Conservation (phyloP, 2,797 vertebrate genomes). For the Salarias fasciatus region DNA sequence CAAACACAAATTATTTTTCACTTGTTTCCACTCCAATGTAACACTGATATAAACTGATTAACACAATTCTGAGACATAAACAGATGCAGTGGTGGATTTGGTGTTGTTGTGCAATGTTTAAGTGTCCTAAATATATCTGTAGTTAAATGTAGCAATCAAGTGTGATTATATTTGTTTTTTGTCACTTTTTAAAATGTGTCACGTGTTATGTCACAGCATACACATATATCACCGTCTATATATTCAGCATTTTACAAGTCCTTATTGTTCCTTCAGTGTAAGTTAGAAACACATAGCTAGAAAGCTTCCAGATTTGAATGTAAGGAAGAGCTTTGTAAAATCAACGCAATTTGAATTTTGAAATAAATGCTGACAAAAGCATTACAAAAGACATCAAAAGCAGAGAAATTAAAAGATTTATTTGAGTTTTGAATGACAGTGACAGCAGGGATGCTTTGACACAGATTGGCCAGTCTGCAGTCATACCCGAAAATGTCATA, state of each 20-base stretch:
- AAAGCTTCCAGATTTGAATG: background rate
- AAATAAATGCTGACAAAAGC: background rate
- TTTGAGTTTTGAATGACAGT: background rate
- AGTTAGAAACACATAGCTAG: background rate
- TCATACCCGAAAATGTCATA: slow-evolving; percentile 17
- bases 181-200: slow-evolving; percentile 42
- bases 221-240: slow-evolving; percentile 40
- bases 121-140: slow-evolving; percentile 19
- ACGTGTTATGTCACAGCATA: slow-evolving; percentile 45
- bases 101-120: slow-evolving; percentile 41
- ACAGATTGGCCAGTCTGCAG: slow-evolving; percentile 75
- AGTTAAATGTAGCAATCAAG: slow-evolving; percentile 39
- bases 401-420: background rate
- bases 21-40: slow-evolving; percentile 17
- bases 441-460: slow-evolving; percentile 24
- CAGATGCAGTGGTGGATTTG: slow-evolving; percentile 15
- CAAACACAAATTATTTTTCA: background rate
- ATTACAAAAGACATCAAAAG: too few species aligned
- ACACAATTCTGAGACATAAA: slow-evolving; percentile 4
- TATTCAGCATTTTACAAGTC: slow-evolving; percentile 65
- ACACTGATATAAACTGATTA: slow-evolving; percentile 18
- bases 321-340: background rate
- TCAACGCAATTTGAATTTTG: background rate
- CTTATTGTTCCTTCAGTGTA: slow-evolving; percentile 53
- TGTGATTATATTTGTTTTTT: slow-evolving; percentile 56